A percentile compares a stretch with the other conserved stretches of the same genome.
These are phyloP conservation scores for Forficula auricularia DNA, from an alignment of 1,140 invertebrate genomes.

Conservation along the genomic window DNA sequence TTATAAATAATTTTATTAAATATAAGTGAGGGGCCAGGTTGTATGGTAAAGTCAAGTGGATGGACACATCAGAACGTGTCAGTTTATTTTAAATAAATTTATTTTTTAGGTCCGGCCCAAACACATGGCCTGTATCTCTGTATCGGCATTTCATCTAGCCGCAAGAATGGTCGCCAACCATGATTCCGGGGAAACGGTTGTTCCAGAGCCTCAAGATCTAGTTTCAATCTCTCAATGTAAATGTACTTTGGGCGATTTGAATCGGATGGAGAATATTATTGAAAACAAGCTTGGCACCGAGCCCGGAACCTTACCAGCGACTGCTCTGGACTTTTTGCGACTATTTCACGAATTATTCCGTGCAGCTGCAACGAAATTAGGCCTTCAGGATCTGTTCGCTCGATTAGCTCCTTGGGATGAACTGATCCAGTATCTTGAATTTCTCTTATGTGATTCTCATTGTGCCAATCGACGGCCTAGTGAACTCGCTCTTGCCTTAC, in stretches of 20 bases:
- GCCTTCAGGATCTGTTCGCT: constrained; percentile 22
- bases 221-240: constrained; percentile 34
- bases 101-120: constrained; percentile 40
- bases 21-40: too few species aligned
- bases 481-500: constrained; percentile 48
- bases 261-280: constrained; percentile 53
- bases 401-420: constrained; percentile 23
- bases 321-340: constrained; percentile 40
- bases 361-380: constrained; percentile 30
- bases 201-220: constrained; percentile 27
- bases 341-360: constrained; percentile 41
- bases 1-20: too few species aligned
- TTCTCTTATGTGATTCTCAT: constrained; percentile 47
- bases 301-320: constrained; percentile 35
- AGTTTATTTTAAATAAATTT: too few species aligned
- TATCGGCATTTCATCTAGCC: constrained; percentile 48
- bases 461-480: constrained; percentile 45
- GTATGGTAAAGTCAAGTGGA: too few species aligned
- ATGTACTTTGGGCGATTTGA: constrained; percentile 52
- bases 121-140: constrained; percentile 51
- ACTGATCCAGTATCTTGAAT: constrained; percentile 46
- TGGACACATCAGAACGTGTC: too few species aligned
- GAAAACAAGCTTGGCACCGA: constrained; percentile 45
- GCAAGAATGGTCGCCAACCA: constrained; percentile 26
- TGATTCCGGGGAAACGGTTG: constrained; percentile 16